Conservation (phyloP, 92 coral and sea anemone genomes). For the Phymanthus crucifer region DNA sequence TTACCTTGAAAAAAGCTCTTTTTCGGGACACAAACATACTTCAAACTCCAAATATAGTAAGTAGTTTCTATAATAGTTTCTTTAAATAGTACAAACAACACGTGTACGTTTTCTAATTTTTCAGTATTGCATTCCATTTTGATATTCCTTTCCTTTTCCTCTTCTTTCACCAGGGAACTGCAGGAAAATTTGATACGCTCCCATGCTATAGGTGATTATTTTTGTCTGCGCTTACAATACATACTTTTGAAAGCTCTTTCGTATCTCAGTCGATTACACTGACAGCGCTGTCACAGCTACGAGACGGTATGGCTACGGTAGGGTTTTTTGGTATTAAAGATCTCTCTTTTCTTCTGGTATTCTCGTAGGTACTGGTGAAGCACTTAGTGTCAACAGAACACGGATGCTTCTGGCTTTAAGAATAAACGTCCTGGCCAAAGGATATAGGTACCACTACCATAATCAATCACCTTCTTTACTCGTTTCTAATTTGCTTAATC, state of each 20-base stretch:
- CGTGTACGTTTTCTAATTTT: no score
- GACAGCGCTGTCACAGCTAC: not conserved
- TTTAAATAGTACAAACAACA: no score
- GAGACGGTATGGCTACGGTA: not conserved
- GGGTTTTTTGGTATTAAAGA: no score
- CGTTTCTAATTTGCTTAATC: not conserved
- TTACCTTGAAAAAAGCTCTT: no score
- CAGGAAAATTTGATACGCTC: constrained; percentile 81
- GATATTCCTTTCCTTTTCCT: not conserved
- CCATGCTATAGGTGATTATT: constrained; percentile 79
- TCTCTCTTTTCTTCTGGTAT: not conserved
- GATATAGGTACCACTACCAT: constrained; percentile 70
- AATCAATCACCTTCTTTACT: not conserved
- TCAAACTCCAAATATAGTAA: no score
- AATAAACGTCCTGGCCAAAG: constrained; percentile 90
- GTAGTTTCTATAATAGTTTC: no score
- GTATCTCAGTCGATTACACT: not conserved
- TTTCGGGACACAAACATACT: no score
- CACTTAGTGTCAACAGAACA: constrained; percentile 68
- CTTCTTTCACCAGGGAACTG: constrained; percentile 53
- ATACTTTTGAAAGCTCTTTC: not conserved
- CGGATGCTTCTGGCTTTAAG: constrained; percentile 94
- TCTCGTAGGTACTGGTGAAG: constrained; percentile 7
- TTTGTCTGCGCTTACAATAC: not conserved
- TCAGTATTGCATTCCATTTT: not conserved